phyloP scores from a whole-genome alignment of 2,113 vertebrate genomes.

The Monopterus albus region DNA sequence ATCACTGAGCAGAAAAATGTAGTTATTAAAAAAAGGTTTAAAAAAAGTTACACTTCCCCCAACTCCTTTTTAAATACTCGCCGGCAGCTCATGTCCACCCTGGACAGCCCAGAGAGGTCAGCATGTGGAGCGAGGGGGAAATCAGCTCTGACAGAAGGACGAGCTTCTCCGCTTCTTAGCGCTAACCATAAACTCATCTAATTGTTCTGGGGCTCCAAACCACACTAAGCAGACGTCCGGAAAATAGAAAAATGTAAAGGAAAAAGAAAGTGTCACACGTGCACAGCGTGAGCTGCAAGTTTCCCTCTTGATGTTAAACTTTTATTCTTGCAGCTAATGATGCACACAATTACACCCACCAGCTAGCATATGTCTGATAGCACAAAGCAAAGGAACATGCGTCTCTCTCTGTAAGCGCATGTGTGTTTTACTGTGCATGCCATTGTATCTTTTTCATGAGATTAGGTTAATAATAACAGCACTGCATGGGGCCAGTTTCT shows the following conservation, averaged over 20 bases:
- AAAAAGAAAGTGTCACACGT: constrained; percentile 6
- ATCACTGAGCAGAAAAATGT: constrained; percentile 40
- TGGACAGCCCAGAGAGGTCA: constrained; percentile 59
- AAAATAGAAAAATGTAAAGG: constrained; percentile 56
- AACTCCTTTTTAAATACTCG: constrained; percentile 5
- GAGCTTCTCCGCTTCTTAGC: constrained; percentile 73
- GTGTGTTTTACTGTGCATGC: constrained; percentile 10
- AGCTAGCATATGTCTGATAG: constrained; percentile 17
- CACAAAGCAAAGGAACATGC: not conserved
- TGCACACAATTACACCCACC: constrained; percentile 29
- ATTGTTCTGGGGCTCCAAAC: constrained; percentile 77
- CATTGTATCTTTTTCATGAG: constrained; percentile 53
- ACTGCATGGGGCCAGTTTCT: constrained; percentile 20
- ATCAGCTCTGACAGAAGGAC: constrained; percentile 78
- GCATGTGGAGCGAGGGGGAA: constrained; percentile 63
- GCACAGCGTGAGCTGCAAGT: constrained; percentile 13
- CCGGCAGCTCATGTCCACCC: constrained; percentile 54
- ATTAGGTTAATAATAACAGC: constrained; percentile 49
- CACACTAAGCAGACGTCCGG: constrained; percentile 78
- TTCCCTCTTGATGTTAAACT: not conserved
- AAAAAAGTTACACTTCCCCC: constrained; percentile 44
- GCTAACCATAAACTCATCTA: constrained; percentile 81
- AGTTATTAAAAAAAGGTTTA: constrained; percentile 51
- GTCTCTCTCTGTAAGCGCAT: not conserved
- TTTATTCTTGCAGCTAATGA: not conserved